These are phyloP conservation scores for Xylocopa sonorina DNA, from an alignment of 1,140 invertebrate genomes.

Conservation along the genomic window DNA sequence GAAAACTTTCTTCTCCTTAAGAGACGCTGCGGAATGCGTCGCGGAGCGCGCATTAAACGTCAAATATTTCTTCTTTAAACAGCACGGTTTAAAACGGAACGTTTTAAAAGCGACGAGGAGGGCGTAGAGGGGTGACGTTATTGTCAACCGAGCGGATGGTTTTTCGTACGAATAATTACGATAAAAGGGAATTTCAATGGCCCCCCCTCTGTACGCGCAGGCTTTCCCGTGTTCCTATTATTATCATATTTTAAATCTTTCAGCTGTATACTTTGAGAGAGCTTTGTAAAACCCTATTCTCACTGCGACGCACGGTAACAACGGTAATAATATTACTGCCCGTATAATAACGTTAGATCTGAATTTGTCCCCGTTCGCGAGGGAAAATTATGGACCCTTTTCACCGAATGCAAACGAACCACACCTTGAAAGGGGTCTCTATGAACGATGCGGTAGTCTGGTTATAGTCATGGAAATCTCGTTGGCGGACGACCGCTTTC, in stretches of 20 bases:
- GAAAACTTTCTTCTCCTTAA: no score
- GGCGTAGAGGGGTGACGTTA: background rate
- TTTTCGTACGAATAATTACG: constrained; percentile 9
- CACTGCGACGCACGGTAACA: background rate
- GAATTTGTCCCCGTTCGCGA: constrained; percentile 50
- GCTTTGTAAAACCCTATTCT: constrained; percentile 15
- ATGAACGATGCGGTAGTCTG: constrained; percentile 49
- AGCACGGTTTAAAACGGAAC: no score
- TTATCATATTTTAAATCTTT: constrained; percentile 43
- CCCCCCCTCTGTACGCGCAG: no score
- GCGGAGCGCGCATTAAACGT: no score
- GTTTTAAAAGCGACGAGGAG: no score
- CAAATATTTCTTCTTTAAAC: no score
- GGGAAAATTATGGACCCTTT: constrained; percentile 58
- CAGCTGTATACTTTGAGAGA: background rate
- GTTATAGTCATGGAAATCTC: constrained; percentile 63
- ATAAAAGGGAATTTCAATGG: constrained; percentile 16
- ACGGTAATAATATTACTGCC: constrained; percentile 55
- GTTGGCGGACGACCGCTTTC: constrained; percentile 53
- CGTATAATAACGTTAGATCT: constrained; percentile 56
- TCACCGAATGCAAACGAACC: constrained; percentile 60
- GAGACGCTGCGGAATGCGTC: no score
- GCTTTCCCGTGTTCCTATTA: background rate
- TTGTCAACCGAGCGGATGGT: background rate
- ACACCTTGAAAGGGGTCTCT: constrained; percentile 45